These are phyloP conservation scores for Hippopotamus amphibius DNA, from an alignment of 2,113 vertebrate genomes.

Conservation along the genomic window DNA sequence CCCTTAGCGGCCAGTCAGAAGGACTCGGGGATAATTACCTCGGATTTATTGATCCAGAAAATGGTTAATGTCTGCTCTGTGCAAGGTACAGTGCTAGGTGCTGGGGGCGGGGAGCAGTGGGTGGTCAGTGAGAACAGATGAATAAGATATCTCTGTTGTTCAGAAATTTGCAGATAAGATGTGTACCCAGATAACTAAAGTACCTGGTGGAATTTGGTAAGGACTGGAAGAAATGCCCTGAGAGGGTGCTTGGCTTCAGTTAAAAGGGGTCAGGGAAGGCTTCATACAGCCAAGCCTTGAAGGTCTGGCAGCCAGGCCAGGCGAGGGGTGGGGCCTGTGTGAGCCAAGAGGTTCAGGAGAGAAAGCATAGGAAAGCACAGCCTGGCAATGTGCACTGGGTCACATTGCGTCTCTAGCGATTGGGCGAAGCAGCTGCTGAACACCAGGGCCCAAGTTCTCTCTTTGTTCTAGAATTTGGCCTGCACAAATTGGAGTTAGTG, in stretches of 20 bases:
- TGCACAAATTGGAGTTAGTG: background rate
- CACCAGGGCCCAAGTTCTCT: background rate
- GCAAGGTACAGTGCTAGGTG: background rate
- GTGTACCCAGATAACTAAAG: background rate
- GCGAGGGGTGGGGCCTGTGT: accelerated
- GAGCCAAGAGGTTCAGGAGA: background rate
- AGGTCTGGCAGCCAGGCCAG: background rate
- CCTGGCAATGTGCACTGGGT: background rate
- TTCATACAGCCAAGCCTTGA: background rate
- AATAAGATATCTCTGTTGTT: background rate
- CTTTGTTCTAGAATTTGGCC: background rate
- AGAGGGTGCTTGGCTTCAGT: background rate
- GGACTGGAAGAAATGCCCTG: background rate
- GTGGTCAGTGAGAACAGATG: conserved; percentile 11
- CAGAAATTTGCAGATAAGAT: conserved; percentile 22
- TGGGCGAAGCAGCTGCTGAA: background rate
- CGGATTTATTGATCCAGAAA: conserved; percentile 43
- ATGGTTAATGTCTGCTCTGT: background rate
- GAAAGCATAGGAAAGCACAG: background rate
- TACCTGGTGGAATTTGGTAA: background rate
- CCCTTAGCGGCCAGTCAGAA: background rate
- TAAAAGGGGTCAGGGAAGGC: background rate
- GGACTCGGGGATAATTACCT: background rate
- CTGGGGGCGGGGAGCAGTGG: background rate
- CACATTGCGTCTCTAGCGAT: background rate